Conservation (phyloP, 2,113 vertebrate genomes). For the Mormoops blainvillei region DNA sequence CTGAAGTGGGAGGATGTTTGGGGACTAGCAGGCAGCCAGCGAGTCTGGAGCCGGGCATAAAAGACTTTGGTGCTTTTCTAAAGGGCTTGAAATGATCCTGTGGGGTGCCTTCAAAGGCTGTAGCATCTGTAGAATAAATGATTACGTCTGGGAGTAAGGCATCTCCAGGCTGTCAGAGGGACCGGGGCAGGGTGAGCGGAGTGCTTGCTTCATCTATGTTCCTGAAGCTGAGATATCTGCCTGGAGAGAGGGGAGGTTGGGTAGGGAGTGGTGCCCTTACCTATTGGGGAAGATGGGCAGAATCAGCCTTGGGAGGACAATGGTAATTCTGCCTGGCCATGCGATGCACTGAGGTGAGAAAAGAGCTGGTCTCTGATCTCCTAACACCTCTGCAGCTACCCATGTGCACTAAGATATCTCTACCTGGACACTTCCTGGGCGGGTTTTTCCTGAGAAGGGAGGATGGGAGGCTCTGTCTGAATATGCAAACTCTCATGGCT, state of each 20-base stretch:
- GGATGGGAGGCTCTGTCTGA: background rate
- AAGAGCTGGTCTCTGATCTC: background rate
- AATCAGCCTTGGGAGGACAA: no score
- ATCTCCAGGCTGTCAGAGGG: background rate
- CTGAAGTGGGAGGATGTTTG: background rate
- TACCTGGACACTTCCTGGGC: background rate
- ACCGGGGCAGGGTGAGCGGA: background rate
- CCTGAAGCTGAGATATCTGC: background rate
- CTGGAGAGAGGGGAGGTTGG: background rate
- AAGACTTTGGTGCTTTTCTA: background rate
- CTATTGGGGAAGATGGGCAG: background rate
- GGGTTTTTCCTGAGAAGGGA: background rate
- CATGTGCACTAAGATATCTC: background rate
- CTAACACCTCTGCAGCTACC: background rate
- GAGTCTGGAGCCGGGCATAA: background rate
- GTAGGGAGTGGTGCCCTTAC: background rate
- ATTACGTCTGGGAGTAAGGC: background rate
- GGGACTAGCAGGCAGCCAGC: background rate
- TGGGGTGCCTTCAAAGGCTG: background rate
- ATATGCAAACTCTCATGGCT: background rate
- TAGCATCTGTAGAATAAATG: background rate
- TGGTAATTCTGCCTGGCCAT: background rate
- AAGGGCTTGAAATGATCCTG: background rate
- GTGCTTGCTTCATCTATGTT: background rate
- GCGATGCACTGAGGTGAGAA: accelerated